Evolutionary conservation across 1,140 invertebrate genomes (phyloP).

Genomic region (Anagrus nilaparvatae): DNA sequence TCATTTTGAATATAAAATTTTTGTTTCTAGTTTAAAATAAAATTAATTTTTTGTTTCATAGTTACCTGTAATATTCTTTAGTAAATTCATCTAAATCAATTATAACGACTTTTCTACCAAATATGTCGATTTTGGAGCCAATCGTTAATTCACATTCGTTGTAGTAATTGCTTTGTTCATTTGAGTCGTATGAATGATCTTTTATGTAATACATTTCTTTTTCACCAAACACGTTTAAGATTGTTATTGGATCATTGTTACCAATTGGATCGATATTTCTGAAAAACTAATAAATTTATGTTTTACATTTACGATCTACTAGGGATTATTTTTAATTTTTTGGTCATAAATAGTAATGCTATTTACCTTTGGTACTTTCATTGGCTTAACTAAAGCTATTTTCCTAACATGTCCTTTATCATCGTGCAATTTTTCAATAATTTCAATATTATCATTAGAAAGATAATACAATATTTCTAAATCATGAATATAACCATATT

Average conservation of each 20-base stretch:
- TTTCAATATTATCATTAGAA: constrained; percentile 80
- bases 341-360: not conserved
- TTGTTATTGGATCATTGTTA: constrained; percentile 45
- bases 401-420: constrained; percentile 62
- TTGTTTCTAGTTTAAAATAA: no score
- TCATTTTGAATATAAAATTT: constrained; percentile 7
- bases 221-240: constrained; percentile 62
- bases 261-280: constrained; percentile 48
- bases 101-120: constrained; percentile 67
- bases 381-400: constrained; percentile 60
- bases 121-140: constrained; percentile 68
- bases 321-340: not conserved
- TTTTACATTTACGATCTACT: not conserved
- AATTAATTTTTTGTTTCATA: constrained; percentile 22
- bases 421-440: constrained; percentile 61
- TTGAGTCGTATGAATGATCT: constrained; percentile 43
- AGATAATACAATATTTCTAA: constrained; percentile 74
- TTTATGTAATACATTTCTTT: constrained; percentile 49
- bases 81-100: constrained; percentile 82
- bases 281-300: constrained; percentile 27
- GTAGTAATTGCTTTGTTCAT: constrained; percentile 49
- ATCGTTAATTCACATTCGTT: constrained; percentile 67
- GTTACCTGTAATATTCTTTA: constrained; percentile 72
- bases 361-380: constrained; percentile 66
- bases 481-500: constrained; percentile 63